These are phyloP conservation scores for Montipora capricornis DNA, from an alignment of 64 coral and sea anemone species.

Conservation along the genomic window DNA sequence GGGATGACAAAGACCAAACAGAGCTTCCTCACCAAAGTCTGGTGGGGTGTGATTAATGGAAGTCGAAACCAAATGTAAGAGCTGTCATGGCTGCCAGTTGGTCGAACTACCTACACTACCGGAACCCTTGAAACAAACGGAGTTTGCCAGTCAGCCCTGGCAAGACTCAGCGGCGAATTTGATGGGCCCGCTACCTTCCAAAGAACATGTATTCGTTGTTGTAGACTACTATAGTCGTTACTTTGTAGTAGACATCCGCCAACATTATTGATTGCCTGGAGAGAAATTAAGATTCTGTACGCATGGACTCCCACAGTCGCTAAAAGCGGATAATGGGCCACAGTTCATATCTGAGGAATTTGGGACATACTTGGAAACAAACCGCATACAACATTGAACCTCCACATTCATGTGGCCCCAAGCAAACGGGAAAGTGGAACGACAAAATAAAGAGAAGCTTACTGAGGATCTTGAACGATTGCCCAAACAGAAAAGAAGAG, in stretches of 20 bases:
- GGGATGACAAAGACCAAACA: constrained; percentile 65
- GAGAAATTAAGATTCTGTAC: neutral
- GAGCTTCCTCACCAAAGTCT: constrained; percentile 39
- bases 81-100: constrained; percentile 61
- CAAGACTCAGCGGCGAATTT: constrained; percentile 55
- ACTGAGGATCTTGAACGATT: too few species aligned
- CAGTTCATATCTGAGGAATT: too few species aligned
- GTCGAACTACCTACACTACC: constrained; percentile 57
- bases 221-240: constrained; percentile 65
- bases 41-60: constrained; percentile 6
- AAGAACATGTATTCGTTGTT: constrained; percentile 40
- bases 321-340: too few species aligned
- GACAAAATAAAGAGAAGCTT: too few species aligned
- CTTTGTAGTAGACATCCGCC: neutral
- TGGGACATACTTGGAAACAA: too few species aligned
- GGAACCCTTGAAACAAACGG: constrained; percentile 48
- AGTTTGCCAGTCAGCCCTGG: constrained; percentile 59
- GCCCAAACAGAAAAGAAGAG: too few species aligned
- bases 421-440: too few species aligned
- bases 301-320: too few species aligned
- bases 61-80: constrained; percentile 47
- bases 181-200: constrained; percentile 39
- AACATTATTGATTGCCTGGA: constrained; percentile 51
- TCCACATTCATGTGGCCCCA: too few species aligned
- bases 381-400: too few species aligned